These are phyloP conservation scores for Eupithecia inturbata DNA, from an alignment of 2,888 invertebrate species.

Conservation along the genomic window DNA sequence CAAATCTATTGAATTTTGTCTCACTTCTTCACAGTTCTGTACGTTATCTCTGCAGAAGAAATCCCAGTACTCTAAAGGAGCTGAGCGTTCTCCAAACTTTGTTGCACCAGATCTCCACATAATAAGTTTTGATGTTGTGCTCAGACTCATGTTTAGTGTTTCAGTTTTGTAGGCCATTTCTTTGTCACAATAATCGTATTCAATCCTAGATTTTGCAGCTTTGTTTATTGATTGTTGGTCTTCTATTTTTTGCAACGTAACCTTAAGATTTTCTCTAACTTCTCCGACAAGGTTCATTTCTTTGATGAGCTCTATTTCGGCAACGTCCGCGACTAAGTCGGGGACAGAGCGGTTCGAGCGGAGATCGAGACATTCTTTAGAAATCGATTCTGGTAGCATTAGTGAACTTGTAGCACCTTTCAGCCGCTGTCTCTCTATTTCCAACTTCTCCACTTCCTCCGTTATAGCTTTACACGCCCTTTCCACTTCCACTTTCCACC, in stretches of 20 bases:
- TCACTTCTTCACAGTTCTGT: conserved; percentile 88
- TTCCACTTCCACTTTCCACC: conserved; percentile 91
- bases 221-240: conserved; percentile 89
- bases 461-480: conserved; percentile 87
- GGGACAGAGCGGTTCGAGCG: conserved; percentile 88
- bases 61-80: conserved; percentile 90
- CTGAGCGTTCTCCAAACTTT: conserved; percentile 89
- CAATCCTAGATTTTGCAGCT: conserved; percentile 91
- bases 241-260: conserved; percentile 87
- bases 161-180: conserved; percentile 91
- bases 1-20: conserved; percentile 89
- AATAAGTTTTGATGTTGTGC: conserved; percentile 87
- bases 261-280: conserved; percentile 85
- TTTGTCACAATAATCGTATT: conserved; percentile 97
- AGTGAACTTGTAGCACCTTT: conserved; percentile 87
- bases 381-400: conserved; percentile 89
- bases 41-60: conserved; percentile 91
- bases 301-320: conserved; percentile 90
- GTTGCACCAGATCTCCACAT: conserved; percentile 93
- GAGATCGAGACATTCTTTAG: conserved; percentile 89
- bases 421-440: conserved; percentile 87
- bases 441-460: conserved; percentile 88
- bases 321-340: conserved; percentile 89
- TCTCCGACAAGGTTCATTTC: conserved; percentile 89
- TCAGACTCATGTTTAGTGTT: conserved; percentile 86